phyloP scores from a whole-genome alignment of 2,888 invertebrate species.

The Phalera bucephala region DNA sequence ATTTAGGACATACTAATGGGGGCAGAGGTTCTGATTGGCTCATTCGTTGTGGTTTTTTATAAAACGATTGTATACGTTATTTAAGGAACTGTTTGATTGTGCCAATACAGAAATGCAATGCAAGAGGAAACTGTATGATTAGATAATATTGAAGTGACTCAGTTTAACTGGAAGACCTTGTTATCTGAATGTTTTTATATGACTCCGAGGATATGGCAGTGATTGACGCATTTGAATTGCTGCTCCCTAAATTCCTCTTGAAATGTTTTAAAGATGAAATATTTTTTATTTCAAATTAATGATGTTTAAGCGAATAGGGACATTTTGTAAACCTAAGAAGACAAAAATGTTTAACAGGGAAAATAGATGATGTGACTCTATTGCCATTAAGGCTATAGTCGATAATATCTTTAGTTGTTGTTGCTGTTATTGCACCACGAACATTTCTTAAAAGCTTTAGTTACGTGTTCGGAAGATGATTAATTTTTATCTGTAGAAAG shows the following conservation, averaged over 20 bases:
- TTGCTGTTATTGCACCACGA: slow-evolving; percentile 7
- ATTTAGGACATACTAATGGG: neutral
- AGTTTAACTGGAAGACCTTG: slow-evolving; percentile 41
- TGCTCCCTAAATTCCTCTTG: neutral
- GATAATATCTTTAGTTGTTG: neutral
- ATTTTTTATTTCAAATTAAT: too few species aligned
- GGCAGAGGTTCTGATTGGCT: neutral
- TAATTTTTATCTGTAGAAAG: slow-evolving; percentile 36
- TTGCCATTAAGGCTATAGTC: too few species aligned
- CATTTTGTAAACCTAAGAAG: too few species aligned
- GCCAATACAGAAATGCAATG: slow-evolving; percentile 25
- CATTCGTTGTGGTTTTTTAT: too few species aligned
- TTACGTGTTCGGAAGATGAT: slow-evolving; percentile 21
- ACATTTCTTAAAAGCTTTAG: slow-evolving; percentile 1
- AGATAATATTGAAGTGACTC: slow-evolving; percentile 51
- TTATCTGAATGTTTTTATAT: slow-evolving; percentile 32
- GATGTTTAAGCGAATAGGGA: too few species aligned
- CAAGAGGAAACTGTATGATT: slow-evolving; percentile 50
- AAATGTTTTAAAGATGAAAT: too few species aligned
- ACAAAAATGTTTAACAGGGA: too few species aligned
- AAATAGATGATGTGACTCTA: too few species aligned
- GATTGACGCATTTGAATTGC: neutral
- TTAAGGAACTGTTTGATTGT: slow-evolving; percentile 15
- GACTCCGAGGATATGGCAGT: neutral
- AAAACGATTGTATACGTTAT: too few species aligned